Base-by-base conservation (phyloP, 2,113 vertebrate species). In the Eidolon helvum region DNA sequence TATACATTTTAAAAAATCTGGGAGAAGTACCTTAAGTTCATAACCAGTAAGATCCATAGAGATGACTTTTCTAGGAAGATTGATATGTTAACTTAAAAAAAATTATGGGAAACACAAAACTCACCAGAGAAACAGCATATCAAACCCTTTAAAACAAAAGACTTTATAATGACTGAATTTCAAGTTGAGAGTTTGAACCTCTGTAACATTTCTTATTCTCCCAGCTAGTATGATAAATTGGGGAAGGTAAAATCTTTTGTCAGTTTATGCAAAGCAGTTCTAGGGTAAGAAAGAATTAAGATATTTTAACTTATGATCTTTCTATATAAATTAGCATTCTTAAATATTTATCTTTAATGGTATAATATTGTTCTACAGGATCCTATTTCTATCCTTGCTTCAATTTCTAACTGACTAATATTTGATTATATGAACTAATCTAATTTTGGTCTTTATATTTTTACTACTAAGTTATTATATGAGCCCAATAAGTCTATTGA, bases 381-480 rank as follows among this genome's bases (percentile, higher is more conserved):
- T 98, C 69, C 94, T 96, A 3, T 0, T 71, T 75, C 43, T 96
- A 92, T 95, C 68, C 97, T 96, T 93, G 86, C 80, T 0, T 0
- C 95, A 97, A 96, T 97, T 97, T 97, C 83, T 89, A 85, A 90
- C 92, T 86, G 87, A 95, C 95, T 97, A 95, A 94, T 97, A 6
- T 97, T 97, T 45, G 94, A 10, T 92, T 96, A 88, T 57, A 75
- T 50, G 26, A 40, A 90, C 66, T 97, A 96, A 98, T 98, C 97
- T 90, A 4, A 78, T 91, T 95, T 90, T 92, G 30, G 95, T 71
- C 59, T 98, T 96, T 97, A 97, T 95, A 65, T 98, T 98, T 98
- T 98, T 91, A 97, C 72, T 97, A 97, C 80, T 90, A 97, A 93
- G 45, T 97, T 94, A 97, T 95, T 97, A 98, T 97, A 97, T 86